phyloP scores from a whole-genome alignment of 2,888 invertebrate species.

The Tridacna gigas region DNA sequence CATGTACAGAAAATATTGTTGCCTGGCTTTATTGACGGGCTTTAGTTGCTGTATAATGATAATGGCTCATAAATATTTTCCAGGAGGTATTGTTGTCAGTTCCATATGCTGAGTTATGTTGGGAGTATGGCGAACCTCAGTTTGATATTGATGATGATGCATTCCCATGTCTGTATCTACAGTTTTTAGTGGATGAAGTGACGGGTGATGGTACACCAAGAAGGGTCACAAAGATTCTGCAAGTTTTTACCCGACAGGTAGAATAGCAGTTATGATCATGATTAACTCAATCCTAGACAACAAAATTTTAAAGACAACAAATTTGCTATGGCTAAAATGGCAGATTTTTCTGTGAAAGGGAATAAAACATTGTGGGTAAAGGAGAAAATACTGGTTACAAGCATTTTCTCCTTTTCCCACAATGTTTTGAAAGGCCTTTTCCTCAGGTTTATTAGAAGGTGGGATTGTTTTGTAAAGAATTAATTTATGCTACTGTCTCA shows the following conservation, averaged over 20 bases:
- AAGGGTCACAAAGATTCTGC: constrained; percentile 92
- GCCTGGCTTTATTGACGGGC: no score
- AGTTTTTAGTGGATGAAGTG: constrained; percentile 87
- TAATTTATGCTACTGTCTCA: background rate
- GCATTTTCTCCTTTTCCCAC: background rate
- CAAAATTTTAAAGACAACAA: background rate
- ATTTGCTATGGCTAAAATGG: background rate
- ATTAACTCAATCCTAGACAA: background rate
- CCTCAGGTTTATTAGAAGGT: background rate
- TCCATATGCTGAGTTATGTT: constrained; percentile 94
- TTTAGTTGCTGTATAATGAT: no score
- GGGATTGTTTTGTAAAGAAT: background rate
- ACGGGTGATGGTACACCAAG: constrained; percentile 87
- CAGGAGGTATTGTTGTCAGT: constrained; percentile 86
- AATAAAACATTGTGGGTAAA: no score
- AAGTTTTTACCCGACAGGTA: constrained; percentile 88
- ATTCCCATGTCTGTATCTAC: constrained; percentile 95
- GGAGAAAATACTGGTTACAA: background rate
- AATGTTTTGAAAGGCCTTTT: background rate
- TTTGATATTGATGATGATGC: constrained; percentile 93
- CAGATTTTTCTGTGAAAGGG: no score
- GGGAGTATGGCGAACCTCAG: constrained; percentile 96
- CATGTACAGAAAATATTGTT: no score
- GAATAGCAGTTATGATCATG: background rate
- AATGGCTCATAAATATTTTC: background rate